phyloP scores from a whole-genome alignment of 2,113 vertebrate species.

The Hepsetus odoe region DNA sequence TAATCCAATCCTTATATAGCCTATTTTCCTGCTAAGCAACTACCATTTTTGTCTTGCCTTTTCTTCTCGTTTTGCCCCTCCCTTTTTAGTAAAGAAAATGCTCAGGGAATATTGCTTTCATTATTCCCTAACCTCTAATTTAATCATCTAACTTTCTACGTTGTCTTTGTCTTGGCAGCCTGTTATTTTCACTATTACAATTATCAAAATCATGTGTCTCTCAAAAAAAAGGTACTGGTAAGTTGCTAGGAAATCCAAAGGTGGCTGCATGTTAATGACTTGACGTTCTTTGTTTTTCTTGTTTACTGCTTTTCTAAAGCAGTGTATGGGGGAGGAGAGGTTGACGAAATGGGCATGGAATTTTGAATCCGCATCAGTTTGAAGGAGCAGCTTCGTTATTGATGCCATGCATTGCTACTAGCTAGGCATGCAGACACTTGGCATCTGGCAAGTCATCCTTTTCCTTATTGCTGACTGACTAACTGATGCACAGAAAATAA shows the following conservation, averaged over 20 bases:
- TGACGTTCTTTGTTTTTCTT: neutral
- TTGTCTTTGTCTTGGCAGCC: neutral
- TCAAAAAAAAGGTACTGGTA: neutral
- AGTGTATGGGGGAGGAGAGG: neutral
- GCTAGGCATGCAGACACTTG: neutral
- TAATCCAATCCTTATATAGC: too few species aligned
- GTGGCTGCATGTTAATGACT: neutral
- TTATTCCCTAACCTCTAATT: neutral
- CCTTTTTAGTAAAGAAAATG: neutral
- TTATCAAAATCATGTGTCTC: neutral
- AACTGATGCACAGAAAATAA: conserved; percentile 34
- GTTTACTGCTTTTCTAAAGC: neutral
- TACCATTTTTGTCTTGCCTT: neutral
- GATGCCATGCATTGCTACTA: neutral
- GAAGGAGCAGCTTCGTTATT: neutral
- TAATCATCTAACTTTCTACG: neutral
- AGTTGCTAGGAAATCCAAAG: neutral
- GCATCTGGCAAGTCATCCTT: conserved; percentile 21
- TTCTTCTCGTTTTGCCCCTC: neutral
- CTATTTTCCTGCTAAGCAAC: too few species aligned
- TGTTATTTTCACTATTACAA: conserved; percentile 6
- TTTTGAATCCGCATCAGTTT: neutral
- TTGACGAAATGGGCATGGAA: neutral
- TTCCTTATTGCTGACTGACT: conserved; percentile 8
- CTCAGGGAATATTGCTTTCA: neutral